Conservation (phyloP, 2,888 invertebrate species). For the Sminthurinus aureus region DNA sequence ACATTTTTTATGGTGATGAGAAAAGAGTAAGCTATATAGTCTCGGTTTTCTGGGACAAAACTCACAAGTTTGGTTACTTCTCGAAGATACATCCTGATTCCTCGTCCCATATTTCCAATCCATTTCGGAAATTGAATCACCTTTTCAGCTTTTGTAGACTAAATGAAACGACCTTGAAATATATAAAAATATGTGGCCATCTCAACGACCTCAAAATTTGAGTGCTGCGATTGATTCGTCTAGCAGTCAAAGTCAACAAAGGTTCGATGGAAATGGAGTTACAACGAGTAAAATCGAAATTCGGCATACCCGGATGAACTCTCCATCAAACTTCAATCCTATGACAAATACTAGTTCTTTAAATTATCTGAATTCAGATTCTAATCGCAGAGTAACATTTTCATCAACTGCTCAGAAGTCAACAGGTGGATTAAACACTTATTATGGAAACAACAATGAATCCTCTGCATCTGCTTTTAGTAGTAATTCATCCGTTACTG, state of each 20-base stretch:
- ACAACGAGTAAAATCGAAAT: slow-evolving; percentile 27
- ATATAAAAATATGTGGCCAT: slow-evolving; percentile 20
- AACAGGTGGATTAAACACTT: not conserved
- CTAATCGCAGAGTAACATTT: not conserved
- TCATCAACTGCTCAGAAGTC: not conserved
- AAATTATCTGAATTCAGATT: not conserved
- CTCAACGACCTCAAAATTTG: slow-evolving; percentile 12
- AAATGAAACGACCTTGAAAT: no score
- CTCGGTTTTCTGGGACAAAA: no score
- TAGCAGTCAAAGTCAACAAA: not conserved
- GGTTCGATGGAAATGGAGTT: not conserved
- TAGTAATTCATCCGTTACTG: not conserved
- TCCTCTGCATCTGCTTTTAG: not conserved
- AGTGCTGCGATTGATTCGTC: not conserved
- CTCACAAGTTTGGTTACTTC: no score
- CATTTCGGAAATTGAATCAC: no score
- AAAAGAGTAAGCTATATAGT: no score
- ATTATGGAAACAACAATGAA: not conserved
- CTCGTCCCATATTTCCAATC: no score
- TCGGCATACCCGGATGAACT: slow-evolving; percentile 12
- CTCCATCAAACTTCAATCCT: not conserved
- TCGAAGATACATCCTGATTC: no score
- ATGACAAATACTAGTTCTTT: not conserved
- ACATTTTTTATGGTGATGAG: no score
- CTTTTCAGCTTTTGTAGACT: no score